Evolutionary conservation across 2,888 invertebrate genomes (phyloP).

Genomic region (Micoletzkya japonica): DNA sequence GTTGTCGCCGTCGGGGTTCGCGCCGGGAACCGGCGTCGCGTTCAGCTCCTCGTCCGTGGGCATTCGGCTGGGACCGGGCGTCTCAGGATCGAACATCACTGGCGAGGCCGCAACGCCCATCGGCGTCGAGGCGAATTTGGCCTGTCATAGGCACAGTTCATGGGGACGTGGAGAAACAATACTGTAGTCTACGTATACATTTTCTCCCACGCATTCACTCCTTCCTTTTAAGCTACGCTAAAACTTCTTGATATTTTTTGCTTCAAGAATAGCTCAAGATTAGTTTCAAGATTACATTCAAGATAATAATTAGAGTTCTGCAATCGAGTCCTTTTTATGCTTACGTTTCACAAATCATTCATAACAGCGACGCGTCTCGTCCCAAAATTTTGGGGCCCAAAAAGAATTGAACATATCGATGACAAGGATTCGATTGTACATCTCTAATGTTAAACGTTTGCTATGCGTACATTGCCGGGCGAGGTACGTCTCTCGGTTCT

Average conservation of each 20-base stretch:
- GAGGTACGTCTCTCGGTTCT: constrained; percentile 32
- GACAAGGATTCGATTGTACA: too few species aligned
- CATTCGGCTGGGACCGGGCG: constrained; percentile 39
- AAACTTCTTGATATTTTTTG: background rate
- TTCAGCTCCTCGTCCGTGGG: constrained; percentile 32
- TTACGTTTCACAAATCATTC: background rate
- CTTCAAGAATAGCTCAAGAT: too few species aligned
- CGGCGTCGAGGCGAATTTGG: constrained; percentile 15
- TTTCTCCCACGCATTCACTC: too few species aligned
- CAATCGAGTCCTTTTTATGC: background rate
- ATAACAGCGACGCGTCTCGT: background rate
- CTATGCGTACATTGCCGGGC: constrained; percentile 26
- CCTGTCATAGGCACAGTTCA: constrained; percentile 22
- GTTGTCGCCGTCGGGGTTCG: constrained; percentile 59
- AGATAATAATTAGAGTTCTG: background rate
- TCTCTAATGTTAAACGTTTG: constrained; percentile 73
- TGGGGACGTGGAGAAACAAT: constrained; percentile 35
- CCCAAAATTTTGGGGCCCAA: background rate
- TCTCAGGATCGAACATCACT: constrained; percentile 47
- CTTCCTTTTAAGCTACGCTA: background rate
- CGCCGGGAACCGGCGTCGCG: constrained; percentile 40
- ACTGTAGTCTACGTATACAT: constrained; percentile 16
- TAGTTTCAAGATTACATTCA: too few species aligned
- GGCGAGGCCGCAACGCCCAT: constrained; percentile 34
- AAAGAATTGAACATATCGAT: background rate